These are phyloP conservation scores for Drosophila cracens DNA, from an alignment of 2,888 invertebrate species.

Conservation along the genomic window DNA sequence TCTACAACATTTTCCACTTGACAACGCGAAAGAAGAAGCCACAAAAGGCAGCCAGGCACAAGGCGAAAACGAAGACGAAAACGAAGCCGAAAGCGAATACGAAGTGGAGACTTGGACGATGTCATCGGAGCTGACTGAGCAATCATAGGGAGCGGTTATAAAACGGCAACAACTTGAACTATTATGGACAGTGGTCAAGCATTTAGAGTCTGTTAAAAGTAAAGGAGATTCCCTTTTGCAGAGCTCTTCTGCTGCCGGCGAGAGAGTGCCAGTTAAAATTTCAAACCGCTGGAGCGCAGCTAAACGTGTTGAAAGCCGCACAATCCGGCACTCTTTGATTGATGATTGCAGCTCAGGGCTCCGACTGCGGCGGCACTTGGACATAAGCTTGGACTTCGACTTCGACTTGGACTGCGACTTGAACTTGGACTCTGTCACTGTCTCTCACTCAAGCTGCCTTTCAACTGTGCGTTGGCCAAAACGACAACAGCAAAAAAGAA, in stretches of 20 bases:
- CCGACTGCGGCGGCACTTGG: constrained; percentile 14
- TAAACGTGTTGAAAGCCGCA: constrained; percentile 77
- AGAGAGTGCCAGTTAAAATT: constrained; percentile 64
- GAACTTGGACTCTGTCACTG: constrained; percentile 31
- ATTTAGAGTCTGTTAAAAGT: constrained; percentile 62
- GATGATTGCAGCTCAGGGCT: constrained; percentile 72
- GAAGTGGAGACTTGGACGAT: constrained; percentile 31
- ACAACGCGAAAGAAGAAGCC: constrained; percentile 74
- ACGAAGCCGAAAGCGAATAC: constrained; percentile 13
- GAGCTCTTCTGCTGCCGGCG: neutral
- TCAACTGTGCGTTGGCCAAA: constrained; percentile 62
- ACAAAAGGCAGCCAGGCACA: constrained; percentile 61
- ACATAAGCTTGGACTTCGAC: constrained; percentile 12
- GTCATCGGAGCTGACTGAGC: constrained; percentile 50
- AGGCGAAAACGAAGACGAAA: constrained; percentile 33
- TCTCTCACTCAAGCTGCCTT: constrained; percentile 62
- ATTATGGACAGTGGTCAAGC: constrained; percentile 76
- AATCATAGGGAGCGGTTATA: constrained; percentile 54
- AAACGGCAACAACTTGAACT: constrained; percentile 67
- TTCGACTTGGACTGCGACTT: constrained; percentile 5
- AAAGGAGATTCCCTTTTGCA: constrained; percentile 41
- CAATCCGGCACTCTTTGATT: constrained; percentile 67
- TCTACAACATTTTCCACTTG: constrained; percentile 82
- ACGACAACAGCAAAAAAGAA: constrained; percentile 9
- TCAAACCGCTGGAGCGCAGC: constrained; percentile 69